A percentile compares a stretch with the other conserved stretches of the same genome.
Conservation (phyloP, 2,888 invertebrate genomes). For the Acrocyrtus sp. region DNA sequence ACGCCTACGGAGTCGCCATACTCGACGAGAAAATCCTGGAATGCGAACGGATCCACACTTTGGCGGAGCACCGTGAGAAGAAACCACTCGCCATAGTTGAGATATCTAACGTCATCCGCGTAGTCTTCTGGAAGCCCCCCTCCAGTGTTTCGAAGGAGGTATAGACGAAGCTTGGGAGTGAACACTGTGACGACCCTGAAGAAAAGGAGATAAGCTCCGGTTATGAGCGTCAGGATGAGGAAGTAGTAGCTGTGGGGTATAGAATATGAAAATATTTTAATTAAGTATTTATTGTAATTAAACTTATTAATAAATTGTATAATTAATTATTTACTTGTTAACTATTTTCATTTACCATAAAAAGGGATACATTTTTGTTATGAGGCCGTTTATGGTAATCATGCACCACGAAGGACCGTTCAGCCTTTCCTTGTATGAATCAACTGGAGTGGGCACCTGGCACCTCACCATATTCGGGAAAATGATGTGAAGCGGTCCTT, state of each 20-base stretch:
- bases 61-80: not conserved
- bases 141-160: not conserved
- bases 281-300: no score
- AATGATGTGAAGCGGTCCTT: conserved; percentile 7
- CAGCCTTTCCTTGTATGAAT: no score
- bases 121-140: not conserved
- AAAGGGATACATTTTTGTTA: conserved; percentile 31
- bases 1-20: no score
- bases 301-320: not conserved
- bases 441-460: not conserved
- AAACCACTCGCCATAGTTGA: conserved; percentile 1
- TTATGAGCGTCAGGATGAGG: not conserved
- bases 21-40: no score
- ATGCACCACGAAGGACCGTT: conserved; percentile 6
- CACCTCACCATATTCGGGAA: conserved; percentile 22
- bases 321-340: no score
- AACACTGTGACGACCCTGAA: not conserved
- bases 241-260: not conserved
- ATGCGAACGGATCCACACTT: not conserved
- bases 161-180: not conserved
- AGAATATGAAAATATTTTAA: no score
- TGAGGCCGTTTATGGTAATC: conserved; percentile 25
- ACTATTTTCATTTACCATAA: conserved; percentile 36
- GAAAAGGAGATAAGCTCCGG: not conserved
- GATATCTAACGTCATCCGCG: no score